Evolutionary conservation across 2,797 vertebrate genomes (phyloP), one percentile per base, ranked within the genome.

Genomic region (Hyperoplus immaculatus): DNA sequence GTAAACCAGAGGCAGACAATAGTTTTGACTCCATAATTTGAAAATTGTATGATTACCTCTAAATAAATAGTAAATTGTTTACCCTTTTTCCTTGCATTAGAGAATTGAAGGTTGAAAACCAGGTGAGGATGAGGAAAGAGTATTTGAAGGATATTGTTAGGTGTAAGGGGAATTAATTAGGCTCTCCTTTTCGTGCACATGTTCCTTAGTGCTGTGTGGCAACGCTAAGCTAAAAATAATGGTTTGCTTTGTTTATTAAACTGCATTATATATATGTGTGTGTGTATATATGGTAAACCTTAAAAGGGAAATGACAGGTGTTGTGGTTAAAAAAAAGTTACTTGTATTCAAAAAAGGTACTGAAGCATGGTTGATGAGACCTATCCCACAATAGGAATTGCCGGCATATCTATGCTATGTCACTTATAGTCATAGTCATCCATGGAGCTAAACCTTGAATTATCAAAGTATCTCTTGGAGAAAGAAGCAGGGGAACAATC

Each of bases 151-250:
- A 80, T 42, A 15, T 1, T 6, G 59, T 55, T 68, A 15, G 5
- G 29, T 79, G 38, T 56, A 59, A 67, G 55, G 16, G 60, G 72
- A 72, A 69, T 82, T 72, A 72, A 79, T 80, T 77, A 41, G 41
- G 84, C 51, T 86, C 18, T 61, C 18, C 53, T 53, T 58, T 66
- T 66, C 71, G 41, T 9, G 6, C 47, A 65, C 72, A 79, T 43
- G 57, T 54, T 84, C 67, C 79, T 15, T 36, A 18, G 58, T 81
- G 57, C 65, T 76, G 58, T 69, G 61, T 72, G 75, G 42, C 69
- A 53, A 41, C 54, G 68, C 69, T 65, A 21, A 63, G 60, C 69
- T 63, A 79, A 71, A 64, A 74, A 83, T 83, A 78, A 29, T 29
- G 29, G 3, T 29, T 29, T 29, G 29, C 29, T 29, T 29, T 29